Conservation (phyloP, 2,113 vertebrate genomes). For the Dasypus novemcinctus region DNA sequence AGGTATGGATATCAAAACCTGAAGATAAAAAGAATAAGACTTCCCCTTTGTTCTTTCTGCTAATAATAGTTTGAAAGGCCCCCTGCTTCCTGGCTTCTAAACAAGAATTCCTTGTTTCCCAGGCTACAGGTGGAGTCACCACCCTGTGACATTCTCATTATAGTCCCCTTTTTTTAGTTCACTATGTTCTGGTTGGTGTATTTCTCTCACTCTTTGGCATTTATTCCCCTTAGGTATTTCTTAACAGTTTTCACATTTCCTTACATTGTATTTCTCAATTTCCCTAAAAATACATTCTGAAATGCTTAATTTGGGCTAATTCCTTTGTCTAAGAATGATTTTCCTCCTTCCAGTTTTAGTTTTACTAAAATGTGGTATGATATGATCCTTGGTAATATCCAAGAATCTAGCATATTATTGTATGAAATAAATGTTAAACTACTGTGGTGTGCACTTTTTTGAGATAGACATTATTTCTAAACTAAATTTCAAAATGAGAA, state of each 20-base stretch:
- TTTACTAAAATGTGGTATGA: background rate
- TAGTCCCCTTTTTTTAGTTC: background rate
- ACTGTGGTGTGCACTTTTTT: background rate
- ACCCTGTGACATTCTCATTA: background rate
- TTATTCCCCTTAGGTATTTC: background rate
- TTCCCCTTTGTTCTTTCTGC: background rate
- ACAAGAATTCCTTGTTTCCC: background rate
- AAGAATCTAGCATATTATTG: background rate
- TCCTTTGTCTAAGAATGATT: background rate
- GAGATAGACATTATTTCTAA: background rate
- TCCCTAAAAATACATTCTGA: slow-evolving; percentile 10
- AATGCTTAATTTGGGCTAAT: background rate
- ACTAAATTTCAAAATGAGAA: slow-evolving; percentile 39
- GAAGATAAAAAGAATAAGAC: background rate
- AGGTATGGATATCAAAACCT: background rate
- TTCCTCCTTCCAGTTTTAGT: background rate
- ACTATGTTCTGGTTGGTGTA: background rate
- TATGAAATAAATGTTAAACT: background rate
- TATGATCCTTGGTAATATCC: background rate
- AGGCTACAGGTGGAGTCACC: background rate
- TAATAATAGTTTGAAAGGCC: background rate
- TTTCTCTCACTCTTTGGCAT: background rate
- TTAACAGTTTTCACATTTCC: background rate
- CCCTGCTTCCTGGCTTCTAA: background rate
- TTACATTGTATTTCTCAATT: background rate